Evolutionary conservation across 2,888 invertebrate genomes (phyloP).

Genomic region (Listrodromus nycthemerus): DNA sequence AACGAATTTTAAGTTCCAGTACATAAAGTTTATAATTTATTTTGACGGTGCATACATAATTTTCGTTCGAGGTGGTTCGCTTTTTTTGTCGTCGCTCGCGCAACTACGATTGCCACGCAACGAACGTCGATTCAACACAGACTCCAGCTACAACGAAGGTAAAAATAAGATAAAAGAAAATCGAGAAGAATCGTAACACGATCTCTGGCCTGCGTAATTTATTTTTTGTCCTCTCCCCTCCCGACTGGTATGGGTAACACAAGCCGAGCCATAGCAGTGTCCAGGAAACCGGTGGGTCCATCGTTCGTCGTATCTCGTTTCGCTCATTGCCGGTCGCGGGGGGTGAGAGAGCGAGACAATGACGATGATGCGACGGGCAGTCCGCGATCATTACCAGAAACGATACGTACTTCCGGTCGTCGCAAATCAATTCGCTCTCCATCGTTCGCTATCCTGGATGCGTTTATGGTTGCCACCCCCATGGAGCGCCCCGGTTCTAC

Average conservation of each 20-base stretch:
- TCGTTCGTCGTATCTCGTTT: constrained; percentile 61
- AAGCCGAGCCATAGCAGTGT: constrained; percentile 1
- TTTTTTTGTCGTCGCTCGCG: background rate
- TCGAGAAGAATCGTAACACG: constrained; percentile 54
- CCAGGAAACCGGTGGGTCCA: constrained; percentile 58
- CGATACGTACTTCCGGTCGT: constrained; percentile 82
- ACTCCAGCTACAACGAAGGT: background rate
- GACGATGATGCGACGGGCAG: constrained; percentile 74
- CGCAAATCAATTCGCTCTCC: constrained; percentile 82
- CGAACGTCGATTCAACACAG: background rate
- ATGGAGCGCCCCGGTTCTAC: constrained; percentile 76
- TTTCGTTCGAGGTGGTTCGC: background rate
- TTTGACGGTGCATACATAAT: background rate
- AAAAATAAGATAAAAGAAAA: constrained; percentile 6
- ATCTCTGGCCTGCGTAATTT: constrained; percentile 42
- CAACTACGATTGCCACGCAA: background rate
- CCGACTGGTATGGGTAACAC: constrained; percentile 47
- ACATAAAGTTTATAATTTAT: too few species aligned
- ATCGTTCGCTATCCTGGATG: constrained; percentile 47
- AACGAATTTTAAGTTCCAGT: too few species aligned
- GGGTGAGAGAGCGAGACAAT: constrained; percentile 74
- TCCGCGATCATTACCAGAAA: constrained; percentile 81
- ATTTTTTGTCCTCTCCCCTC: constrained; percentile 43
- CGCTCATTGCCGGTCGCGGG: constrained; percentile 35
- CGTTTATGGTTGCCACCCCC: constrained; percentile 82